Base-by-base conservation (phyloP, 2,888 invertebrate species). In the Sisyra terminalis region DNA sequence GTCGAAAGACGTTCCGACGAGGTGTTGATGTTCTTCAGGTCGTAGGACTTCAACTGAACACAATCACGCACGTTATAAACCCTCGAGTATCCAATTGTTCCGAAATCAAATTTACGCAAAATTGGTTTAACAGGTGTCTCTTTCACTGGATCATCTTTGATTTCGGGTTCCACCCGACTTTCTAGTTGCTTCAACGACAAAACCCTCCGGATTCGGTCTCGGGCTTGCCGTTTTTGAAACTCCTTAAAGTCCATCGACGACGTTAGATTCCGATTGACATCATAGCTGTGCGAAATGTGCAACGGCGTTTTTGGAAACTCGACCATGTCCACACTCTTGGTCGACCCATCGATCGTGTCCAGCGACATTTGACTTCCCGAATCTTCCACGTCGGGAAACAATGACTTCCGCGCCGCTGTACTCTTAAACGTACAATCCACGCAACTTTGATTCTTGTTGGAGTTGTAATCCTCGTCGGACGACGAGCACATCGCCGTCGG, bases 41-140 rank as follows among this genome's bases (percentile, higher is more conserved):
- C 43, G 31, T 43, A 43, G 3, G 37, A 32, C 29, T 43, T 43
- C 16, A 43, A 17, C 30, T 43, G 43, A 10, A 43, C 24, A 15
- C 43, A 29, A 15, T 43, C 43, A 10, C 43, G 15, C 2, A 43
- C 37, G 8, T 43, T 43, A 15, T 43, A 43, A 10, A 43, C 43
- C 10, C 43, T 15, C 0, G 43, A 17, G 16, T 43, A 43, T 18
- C 42, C 18, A 17, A 32, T 17, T 16, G 29, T 35, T 15, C 37
- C 30, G 13, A 43, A 36, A 29, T 36, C 37, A 29, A 8, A 29
- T 36, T 42, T 42, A 7, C 24, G 35, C 8, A 36, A 7, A 11
- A 24, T 24, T 15, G 11, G 18, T 11, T 8, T 29, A 7, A 15
- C 11, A 24, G 14, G 14, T 30, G 10, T 29, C 29, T 30, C n/a